These are phyloP conservation scores for Brachystomella parvula DNA, from an alignment of 1,140 invertebrate genomes.

Conservation along the genomic window DNA sequence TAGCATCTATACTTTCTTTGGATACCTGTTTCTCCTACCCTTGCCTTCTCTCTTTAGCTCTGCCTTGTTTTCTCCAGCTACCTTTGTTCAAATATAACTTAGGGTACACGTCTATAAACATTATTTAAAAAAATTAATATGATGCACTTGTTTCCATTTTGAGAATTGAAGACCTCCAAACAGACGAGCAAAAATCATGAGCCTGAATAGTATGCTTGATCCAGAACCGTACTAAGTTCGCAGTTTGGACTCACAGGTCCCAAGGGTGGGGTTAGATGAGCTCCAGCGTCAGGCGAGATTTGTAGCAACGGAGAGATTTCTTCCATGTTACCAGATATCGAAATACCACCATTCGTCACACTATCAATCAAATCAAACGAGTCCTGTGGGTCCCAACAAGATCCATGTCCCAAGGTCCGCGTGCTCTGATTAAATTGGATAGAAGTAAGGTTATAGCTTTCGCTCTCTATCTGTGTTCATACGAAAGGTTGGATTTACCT, in stretches of 20 bases:
- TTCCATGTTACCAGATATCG: constrained; percentile 25
- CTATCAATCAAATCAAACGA: constrained; percentile 37
- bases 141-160: too few species aligned
- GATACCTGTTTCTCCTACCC: constrained; percentile 15
- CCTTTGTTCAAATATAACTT: too few species aligned
- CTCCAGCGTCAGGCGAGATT: constrained; percentile 33
- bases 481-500: constrained; percentile 20
- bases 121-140: too few species aligned
- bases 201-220: constrained; percentile 38
- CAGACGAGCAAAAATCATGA: too few species aligned
- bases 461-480: not conserved
- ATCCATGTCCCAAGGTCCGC: constrained; percentile 31
- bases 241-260: constrained; percentile 36
- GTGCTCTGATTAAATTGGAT: constrained; percentile 27
- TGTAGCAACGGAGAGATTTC: constrained; percentile 35
- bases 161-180: too few species aligned
- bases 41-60: too few species aligned
- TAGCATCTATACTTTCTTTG: not conserved
- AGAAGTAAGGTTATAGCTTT: constrained; percentile 10
- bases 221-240: constrained; percentile 36
- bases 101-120: too few species aligned
- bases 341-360: constrained; percentile 35
- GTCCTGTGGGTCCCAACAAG: constrained; percentile 35
- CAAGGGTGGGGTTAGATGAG: constrained; percentile 27
- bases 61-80: too few species aligned